Conservation (phyloP, 2,113 vertebrate species). For the Corythornis madagascariensis region DNA sequence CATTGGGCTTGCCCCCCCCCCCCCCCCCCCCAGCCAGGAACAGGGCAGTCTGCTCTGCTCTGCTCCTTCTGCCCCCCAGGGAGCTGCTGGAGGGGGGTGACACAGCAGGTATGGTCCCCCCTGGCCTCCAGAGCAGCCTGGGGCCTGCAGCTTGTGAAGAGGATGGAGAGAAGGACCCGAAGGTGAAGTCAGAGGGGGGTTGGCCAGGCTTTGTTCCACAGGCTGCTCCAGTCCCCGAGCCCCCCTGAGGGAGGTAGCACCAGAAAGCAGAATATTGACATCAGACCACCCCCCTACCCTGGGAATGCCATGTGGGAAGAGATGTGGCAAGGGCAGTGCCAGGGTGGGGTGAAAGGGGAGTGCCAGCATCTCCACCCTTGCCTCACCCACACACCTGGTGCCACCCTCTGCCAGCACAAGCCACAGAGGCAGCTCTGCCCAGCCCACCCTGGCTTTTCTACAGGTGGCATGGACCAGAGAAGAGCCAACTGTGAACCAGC, state of each 20-base stretch:
- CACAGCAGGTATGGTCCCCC: not conserved
- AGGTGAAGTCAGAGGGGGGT: not conserved
- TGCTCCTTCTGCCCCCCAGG: rapidly evolving
- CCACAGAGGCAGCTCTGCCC: rapidly evolving
- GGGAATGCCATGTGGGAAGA: not conserved
- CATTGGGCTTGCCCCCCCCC: not conserved
- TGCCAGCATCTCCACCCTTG: not conserved
- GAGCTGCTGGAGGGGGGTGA: not conserved
- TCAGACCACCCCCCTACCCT: rapidly evolving
- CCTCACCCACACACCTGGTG: not conserved
- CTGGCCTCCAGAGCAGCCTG: not conserved
- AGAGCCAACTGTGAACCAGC: not conserved
- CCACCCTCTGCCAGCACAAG: rapidly evolving
- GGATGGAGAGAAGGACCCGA: not conserved
- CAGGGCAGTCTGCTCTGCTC: not conserved
- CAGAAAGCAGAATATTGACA: not conserved
- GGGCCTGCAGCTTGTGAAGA: not conserved
- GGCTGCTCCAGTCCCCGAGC: not conserved
- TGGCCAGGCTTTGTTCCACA: not conserved
- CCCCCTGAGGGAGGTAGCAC: rapidly evolving
- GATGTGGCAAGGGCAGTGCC: not conserved
- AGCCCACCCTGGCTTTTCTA: not conserved
- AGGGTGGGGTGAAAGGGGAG: rapidly evolving
- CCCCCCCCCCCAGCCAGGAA: rapidly evolving
- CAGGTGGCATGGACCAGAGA: not conserved